Conservation (phyloP, 2,888 invertebrate species). For the Drosophila putrida region DNA sequence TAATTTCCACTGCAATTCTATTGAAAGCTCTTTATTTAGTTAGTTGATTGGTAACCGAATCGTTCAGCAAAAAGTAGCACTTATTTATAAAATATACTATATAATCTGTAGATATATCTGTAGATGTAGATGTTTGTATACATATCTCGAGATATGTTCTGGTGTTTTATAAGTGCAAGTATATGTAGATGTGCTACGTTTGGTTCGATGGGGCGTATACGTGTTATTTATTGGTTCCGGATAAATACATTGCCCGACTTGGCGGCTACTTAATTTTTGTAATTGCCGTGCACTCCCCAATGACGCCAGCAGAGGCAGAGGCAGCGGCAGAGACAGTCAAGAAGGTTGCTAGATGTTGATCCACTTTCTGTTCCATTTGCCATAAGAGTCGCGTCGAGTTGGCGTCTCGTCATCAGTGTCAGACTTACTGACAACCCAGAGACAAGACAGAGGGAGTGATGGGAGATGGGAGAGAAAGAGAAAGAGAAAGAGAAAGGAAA, state of each 20-base stretch:
- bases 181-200: constrained; percentile 8
- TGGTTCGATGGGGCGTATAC: constrained; percentile 50
- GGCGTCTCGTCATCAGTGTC: constrained; percentile 63
- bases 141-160: constrained; percentile 3
- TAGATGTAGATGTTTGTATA: not conserved
- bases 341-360: constrained; percentile 44
- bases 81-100: constrained; percentile 9
- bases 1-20: not conserved
- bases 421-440: constrained; percentile 50
- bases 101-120: constrained; percentile 10
- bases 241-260: constrained; percentile 61
- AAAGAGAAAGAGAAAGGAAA: not conserved
- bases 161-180: constrained; percentile 23
- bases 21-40: not conserved
- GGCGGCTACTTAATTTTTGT: constrained; percentile 65
- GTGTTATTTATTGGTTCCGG: constrained; percentile 68
- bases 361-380: constrained; percentile 55
- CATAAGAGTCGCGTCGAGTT: constrained; percentile 24
- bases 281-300: constrained; percentile 52
- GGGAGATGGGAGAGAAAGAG: not conserved
- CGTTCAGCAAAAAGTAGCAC: constrained; percentile 17
- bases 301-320: constrained; percentile 28
- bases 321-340: constrained; percentile 28
- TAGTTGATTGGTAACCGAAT: constrained; percentile 21
- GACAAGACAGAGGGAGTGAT: not conserved